Base-by-base conservation (phyloP, 2,888 invertebrate species). In the Argyresthia goedartella region DNA sequence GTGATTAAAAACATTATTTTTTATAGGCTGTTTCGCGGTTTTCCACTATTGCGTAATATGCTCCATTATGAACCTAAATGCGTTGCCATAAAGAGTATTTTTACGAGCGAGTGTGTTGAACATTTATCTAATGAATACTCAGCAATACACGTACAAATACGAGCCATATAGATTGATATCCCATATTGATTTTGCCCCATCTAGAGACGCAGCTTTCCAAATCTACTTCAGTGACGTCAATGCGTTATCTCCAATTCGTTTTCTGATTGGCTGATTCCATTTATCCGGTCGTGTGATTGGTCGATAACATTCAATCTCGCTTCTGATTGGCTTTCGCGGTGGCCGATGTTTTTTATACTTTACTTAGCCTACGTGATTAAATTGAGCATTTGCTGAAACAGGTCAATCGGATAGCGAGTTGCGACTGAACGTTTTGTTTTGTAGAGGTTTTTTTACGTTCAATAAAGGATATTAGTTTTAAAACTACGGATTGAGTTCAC, bases 181-280 rank as follows among this genome's bases (percentile, higher is more conserved):
- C 6, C 25, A 25, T 25, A 25, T 25, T 25, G 25, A 25, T 25
- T 25, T 25, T 25, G 25, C 25, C 25, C 25, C 25, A 25, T 25
- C 25, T 25, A 25, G 25, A 25, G 25, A 25, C 25, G 25, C 25
- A 25, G 25, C 39, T 39, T 39, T 11, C 39, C 9, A 8, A n/a
- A 39, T 39, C n/a, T 39, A n/a, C 39, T 8, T 11, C 39, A 39
- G 1, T 61, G 58, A 60, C 58, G 58, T 58, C 63, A 62, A 10
- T 46, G 55, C 55, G 59, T 45, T 58, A 56, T 56, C 51, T 45
- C 55, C 49, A 52, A 50, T 55, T 54, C 57, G 59, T 53, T 51
- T 50, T 53, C 52, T 60, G 63, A 69, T 69, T 69, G 67, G 68
- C 58, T 59, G 60, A 59, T 61, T 58, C 61, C 58, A 56, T 57